phyloP scores from a whole-genome alignment of 2,113 vertebrate genomes.

The Toxostoma redivivum region DNA sequence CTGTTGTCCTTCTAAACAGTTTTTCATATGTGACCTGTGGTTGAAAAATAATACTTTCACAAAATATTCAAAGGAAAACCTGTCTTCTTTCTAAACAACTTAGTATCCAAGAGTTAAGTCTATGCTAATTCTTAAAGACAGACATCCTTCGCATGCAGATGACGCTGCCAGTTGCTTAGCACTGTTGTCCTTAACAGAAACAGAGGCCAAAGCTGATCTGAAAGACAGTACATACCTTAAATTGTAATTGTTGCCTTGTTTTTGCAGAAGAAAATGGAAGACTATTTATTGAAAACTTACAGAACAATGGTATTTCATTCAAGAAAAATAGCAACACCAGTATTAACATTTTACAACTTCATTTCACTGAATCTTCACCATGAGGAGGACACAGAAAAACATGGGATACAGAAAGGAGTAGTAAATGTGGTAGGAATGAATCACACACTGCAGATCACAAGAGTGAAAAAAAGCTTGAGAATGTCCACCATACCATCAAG shows the following conservation, averaged over 20 bases:
- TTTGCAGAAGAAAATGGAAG: background rate
- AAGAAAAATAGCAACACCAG: background rate
- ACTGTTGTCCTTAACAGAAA: background rate
- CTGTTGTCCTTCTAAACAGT: background rate
- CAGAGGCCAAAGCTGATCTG: background rate
- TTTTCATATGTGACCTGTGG: background rate
- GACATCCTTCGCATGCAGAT: background rate
- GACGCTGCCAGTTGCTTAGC: background rate
- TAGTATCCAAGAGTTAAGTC: background rate
- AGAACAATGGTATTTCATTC: background rate
- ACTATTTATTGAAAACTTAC: background rate
- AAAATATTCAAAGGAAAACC: background rate
- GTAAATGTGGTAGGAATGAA: background rate
- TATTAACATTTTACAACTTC: background rate
- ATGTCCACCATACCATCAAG: background rate
- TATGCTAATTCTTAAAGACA: background rate
- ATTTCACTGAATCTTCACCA: background rate
- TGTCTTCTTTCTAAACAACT: background rate
- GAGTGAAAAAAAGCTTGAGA: background rate
- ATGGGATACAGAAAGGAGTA: background rate
- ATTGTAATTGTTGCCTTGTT: background rate
- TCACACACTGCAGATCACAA: background rate
- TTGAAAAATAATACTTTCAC: background rate
- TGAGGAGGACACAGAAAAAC: background rate
- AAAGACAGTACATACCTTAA: background rate